A percentile compares a stretch with the other conserved stretches of the same genome.
These are phyloP conservation scores for Microdon myrmicae DNA, from an alignment of 2,888 invertebrate species.

Conservation along the genomic window DNA sequence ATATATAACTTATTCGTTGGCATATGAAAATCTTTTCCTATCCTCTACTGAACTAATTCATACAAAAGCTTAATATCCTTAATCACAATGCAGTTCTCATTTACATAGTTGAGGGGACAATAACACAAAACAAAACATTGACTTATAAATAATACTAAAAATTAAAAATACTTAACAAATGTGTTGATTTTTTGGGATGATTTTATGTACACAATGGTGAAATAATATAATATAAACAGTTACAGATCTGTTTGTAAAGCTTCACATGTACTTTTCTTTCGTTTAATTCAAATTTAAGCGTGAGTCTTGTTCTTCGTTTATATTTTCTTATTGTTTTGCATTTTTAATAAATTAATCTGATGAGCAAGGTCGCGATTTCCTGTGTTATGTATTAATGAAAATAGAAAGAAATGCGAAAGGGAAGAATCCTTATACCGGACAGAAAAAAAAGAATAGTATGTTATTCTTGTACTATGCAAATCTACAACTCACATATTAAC, in stretches of 20 bases:
- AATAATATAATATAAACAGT: constrained; percentile 49
- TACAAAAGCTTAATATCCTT: neutral
- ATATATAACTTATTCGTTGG: too few relatives aligned
- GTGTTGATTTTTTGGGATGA: constrained; percentile 18
- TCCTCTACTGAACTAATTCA: too few relatives aligned
- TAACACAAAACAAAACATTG: constrained; percentile 37
- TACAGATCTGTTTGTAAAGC: constrained; percentile 26
- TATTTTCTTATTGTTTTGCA: constrained; percentile 24
- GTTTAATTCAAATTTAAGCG: constrained; percentile 8
- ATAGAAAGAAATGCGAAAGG: constrained; percentile 8
- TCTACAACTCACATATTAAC: too few relatives aligned
- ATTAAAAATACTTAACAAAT: constrained; percentile 13
- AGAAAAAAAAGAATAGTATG: constrained; percentile 10
- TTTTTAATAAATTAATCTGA: constrained; percentile 49
- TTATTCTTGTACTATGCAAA: too few relatives aligned
- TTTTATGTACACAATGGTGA: constrained; percentile 44
- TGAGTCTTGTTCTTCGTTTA: constrained; percentile 14
- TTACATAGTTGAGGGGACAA: constrained; percentile 27
- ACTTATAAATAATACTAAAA: constrained; percentile 31
- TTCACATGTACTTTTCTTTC: constrained; percentile 9
- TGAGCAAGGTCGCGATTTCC: constrained; percentile 24
- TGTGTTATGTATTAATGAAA: constrained; percentile 28
- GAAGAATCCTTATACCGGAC: constrained; percentile 21
- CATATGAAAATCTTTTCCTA: constrained; percentile 7
- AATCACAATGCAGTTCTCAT: constrained; percentile 23